Conservation (phyloP, 2,888 invertebrate genomes). For the Aelia acuminata region DNA sequence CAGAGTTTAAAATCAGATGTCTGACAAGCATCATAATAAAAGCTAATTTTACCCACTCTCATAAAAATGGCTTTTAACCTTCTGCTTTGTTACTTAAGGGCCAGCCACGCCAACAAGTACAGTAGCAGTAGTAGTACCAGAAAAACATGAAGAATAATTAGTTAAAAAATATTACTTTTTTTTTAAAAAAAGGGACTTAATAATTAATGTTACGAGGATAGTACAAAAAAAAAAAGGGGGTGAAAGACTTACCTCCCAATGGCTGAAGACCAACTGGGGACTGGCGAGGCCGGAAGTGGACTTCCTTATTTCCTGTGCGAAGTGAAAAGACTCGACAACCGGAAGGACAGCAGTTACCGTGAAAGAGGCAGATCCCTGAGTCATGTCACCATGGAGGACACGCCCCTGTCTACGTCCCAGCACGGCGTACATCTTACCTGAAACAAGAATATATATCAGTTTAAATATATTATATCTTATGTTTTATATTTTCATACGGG, state of each 20-base stretch:
- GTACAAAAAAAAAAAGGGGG: not conserved
- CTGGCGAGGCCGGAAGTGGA: slow-evolving; percentile 96
- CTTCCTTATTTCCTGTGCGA: slow-evolving; percentile 93
- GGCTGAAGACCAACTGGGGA: slow-evolving; percentile 95
- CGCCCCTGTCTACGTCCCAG: slow-evolving; percentile 90
- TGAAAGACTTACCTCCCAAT: slow-evolving; percentile 89
- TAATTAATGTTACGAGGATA: too few species aligned
- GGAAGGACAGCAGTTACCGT: slow-evolving; percentile 91
- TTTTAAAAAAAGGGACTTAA: too few species aligned
- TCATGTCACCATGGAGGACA: slow-evolving; percentile 90
- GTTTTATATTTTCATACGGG: too few species aligned
- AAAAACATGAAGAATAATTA: too few species aligned
- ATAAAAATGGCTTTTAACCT: too few species aligned
- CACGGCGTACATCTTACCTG: slow-evolving; percentile 92
- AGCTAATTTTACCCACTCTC: too few species aligned
- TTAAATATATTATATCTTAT: not conserved
- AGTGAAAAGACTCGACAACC: slow-evolving; percentile 96
- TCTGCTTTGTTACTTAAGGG: too few species aligned
- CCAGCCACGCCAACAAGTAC: too few species aligned
- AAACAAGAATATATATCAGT: slow-evolving; percentile 66
- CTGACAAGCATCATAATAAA: too few species aligned
- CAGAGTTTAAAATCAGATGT: too few species aligned
- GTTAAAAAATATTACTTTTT: too few species aligned
- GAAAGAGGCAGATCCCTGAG: slow-evolving; percentile 90
- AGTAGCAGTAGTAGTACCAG: too few species aligned